phyloP scores from a whole-genome alignment of 2,113 vertebrate species.

The Chaetodon trifascialis region DNA sequence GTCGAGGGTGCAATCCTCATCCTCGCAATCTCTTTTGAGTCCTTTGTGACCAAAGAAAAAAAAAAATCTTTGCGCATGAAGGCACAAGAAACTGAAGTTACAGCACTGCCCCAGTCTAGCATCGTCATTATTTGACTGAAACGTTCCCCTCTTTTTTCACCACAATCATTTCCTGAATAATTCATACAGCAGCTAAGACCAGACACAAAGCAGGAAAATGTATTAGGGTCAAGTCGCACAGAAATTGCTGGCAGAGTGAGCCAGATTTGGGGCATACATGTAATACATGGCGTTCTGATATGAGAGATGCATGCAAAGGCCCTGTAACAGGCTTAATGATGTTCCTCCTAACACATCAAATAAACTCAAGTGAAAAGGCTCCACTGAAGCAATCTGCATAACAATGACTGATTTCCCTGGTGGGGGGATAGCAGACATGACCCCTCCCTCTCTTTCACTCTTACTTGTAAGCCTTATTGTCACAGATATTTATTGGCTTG shows the following conservation, averaged over 20 bases:
- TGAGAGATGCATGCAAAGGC: constrained; percentile 27
- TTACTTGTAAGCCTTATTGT: constrained; percentile 60
- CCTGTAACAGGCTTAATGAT: constrained; percentile 47
- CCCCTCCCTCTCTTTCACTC: constrained; percentile 44
- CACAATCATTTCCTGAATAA: constrained; percentile 78
- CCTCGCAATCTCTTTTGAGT: constrained; percentile 37
- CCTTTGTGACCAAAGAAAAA: constrained; percentile 37
- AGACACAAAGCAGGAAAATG: constrained; percentile 75
- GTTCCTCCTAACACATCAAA: constrained; percentile 42
- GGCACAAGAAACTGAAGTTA: constrained; percentile 22
- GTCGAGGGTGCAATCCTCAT: constrained; percentile 46
- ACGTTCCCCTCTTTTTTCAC: constrained; percentile 55
- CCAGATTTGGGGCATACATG: constrained; percentile 67
- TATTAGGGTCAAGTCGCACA: constrained; percentile 76
- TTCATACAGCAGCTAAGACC: constrained; percentile 64
- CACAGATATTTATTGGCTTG: constrained; percentile 46
- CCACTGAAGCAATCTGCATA: constrained; percentile 71
- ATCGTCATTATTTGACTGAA: constrained; percentile 54
- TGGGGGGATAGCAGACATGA: constrained; percentile 51
- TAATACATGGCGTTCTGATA: constrained; percentile 49
- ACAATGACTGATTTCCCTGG: constrained; percentile 65
- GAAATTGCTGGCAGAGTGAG: constrained; percentile 59
- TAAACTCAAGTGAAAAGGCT: constrained; percentile 51
- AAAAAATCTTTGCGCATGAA: not conserved
- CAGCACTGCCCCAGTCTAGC: not conserved